Percentiles rank a stretch among this genome's conserved stretches.
Conservation (phyloP, 2,888 invertebrate species). For the Mimumesa dahlbomi region DNA sequence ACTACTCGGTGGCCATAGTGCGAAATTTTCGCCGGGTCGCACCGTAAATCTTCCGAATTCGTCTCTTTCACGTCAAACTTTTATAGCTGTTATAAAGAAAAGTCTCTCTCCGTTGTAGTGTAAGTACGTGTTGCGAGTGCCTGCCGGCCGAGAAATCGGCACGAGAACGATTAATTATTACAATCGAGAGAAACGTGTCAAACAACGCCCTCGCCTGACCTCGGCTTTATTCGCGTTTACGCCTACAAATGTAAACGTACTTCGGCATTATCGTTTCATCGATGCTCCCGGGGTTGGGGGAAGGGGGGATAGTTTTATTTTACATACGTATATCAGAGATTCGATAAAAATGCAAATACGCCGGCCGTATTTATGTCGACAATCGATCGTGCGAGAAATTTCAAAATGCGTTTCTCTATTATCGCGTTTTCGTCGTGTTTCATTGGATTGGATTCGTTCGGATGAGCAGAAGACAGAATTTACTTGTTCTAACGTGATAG, state of each 20-base stretch:
- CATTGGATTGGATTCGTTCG: no score
- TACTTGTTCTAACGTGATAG: no score
- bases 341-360: slow-evolving; percentile 59
- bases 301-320: slow-evolving; percentile 31
- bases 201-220: background rate
- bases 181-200: background rate
- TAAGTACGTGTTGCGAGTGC: no score
- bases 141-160: no score
- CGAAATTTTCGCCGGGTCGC: no score
- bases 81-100: no score
- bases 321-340: slow-evolving; percentile 24
- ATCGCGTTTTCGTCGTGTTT: background rate
- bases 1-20: no score
- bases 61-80: no score
- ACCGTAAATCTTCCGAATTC: no score
- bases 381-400: slow-evolving; percentile 47
- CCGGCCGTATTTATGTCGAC: slow-evolving; percentile 29
- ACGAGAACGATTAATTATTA: no score
- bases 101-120: no score
- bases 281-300: slow-evolving; percentile 15
- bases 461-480: no score
- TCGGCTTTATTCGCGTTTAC: slow-evolving; percentile 23
- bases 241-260: slow-evolving; percentile 11
- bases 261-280: slow-evolving; percentile 41
- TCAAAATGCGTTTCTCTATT: slow-evolving; percentile 13